These are phyloP conservation scores for Rhinichthys osculus DNA, from an alignment of 2,797 vertebrate genomes.

Conservation along the genomic window DNA sequence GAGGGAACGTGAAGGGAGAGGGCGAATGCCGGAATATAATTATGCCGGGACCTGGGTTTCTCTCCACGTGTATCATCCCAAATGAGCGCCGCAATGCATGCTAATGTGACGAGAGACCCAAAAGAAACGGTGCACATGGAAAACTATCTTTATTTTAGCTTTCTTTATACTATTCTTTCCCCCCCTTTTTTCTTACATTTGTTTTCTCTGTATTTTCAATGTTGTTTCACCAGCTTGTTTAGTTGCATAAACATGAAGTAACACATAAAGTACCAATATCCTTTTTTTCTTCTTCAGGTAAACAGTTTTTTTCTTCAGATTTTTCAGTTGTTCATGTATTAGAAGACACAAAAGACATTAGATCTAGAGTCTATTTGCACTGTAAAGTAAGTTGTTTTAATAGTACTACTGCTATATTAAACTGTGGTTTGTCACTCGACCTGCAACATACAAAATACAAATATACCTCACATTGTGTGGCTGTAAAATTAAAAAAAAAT, in stretches of 20 bases:
- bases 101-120: constrained; percentile 51
- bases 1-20: constrained; percentile 17
- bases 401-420: background rate
- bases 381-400: background rate
- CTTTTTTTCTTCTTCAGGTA: background rate
- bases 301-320: background rate
- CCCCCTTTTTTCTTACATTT: background rate
- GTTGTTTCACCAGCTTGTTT: background rate
- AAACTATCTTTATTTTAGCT: constrained; percentile 1
- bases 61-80: constrained; percentile 27
- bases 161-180: background rate
- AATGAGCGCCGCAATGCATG: constrained; percentile 54
- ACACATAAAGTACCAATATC: background rate
- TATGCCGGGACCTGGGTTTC: constrained; percentile 50
- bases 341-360: background rate
- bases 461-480: background rate
- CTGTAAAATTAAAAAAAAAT: background rate
- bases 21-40: constrained; percentile 57
- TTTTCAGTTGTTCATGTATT: background rate
- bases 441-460: background rate
- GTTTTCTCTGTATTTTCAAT: background rate
- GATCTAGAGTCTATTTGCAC: background rate
- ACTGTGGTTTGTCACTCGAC: background rate
- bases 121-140: background rate
- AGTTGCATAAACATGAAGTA: constrained; percentile 13